Evolutionary conservation across 2,888 invertebrate species (phyloP).

Genomic region (Torymus aiolomorphi): DNA sequence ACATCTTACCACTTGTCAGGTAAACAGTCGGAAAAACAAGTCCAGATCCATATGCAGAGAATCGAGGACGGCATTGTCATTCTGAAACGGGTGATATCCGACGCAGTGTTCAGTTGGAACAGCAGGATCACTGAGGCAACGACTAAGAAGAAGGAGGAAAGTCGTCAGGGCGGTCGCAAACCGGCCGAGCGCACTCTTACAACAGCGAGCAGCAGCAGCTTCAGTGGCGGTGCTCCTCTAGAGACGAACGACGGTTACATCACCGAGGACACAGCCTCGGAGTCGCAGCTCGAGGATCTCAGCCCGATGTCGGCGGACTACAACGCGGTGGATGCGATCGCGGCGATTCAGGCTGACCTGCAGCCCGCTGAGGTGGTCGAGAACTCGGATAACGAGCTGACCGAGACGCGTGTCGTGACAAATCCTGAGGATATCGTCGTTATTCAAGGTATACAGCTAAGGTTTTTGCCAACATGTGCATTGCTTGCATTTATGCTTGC

Average conservation of each 20-base stretch:
- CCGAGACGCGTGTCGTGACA: conserved; percentile 52
- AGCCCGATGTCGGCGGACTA: conserved; percentile 73
- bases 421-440: conserved; percentile 70
- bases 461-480: too few species aligned
- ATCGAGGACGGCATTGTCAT: conserved; percentile 80
- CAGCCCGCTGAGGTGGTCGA: conserved; percentile 62
- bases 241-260: conserved; percentile 70
- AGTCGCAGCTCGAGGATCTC: conserved; percentile 72
- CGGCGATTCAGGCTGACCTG: conserved; percentile 59
- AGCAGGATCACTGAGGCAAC: conserved; percentile 76
- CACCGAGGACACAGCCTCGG: conserved; percentile 72
- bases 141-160: conserved; percentile 72
- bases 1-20: conserved; percentile 3
- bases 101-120: conserved; percentile 86
- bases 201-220: conserved; percentile 54
- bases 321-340: conserved; percentile 71
- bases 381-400: conserved; percentile 68
- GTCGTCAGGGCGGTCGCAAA: conserved; percentile 65
- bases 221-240: conserved; percentile 55
- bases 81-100: conserved; percentile 82
- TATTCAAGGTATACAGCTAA: conserved; percentile 61
- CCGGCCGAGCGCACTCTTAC: conserved; percentile 65
- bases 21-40: conserved; percentile 62
- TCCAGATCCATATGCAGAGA: conserved; percentile 70
- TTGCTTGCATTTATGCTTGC: too few species aligned